Conservation (phyloP, 2,113 vertebrate genomes). For the Platycercus adscitus region DNA sequence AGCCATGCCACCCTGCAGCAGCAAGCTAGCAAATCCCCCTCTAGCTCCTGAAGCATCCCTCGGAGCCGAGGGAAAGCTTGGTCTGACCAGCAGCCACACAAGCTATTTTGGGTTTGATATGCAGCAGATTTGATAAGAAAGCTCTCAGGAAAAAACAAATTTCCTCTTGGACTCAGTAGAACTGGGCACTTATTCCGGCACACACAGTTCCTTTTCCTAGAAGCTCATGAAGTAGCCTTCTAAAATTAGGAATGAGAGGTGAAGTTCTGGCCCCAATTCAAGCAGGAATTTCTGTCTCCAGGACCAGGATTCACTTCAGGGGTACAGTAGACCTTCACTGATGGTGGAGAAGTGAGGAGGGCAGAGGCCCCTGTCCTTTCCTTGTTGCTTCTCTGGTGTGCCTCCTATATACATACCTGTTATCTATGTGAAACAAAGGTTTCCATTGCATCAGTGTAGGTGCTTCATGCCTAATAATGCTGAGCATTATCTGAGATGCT, state of each 20-base stretch:
- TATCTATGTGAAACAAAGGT: neutral
- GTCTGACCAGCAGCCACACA: neutral
- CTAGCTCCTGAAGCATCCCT: neutral
- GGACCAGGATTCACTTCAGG: neutral
- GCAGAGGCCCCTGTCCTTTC: neutral
- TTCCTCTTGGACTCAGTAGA: slow-evolving; percentile 52
- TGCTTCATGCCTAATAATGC: neutral
- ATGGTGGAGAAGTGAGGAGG: neutral
- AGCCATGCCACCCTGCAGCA: neutral
- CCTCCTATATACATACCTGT: neutral
- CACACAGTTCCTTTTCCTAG: slow-evolving; percentile 52
- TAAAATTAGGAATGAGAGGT: slow-evolving; percentile 55
- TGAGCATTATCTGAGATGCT: neutral
- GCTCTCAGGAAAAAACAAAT: slow-evolving; percentile 64
- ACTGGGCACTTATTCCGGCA: slow-evolving; percentile 45
- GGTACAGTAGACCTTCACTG: neutral
- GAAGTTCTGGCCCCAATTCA: neutral
- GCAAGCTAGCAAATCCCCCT: neutral
- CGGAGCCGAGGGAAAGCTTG: neutral
- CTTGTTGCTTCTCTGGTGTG: neutral
- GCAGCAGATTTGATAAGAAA: slow-evolving; percentile 68
- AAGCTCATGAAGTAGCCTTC: slow-evolving; percentile 21
- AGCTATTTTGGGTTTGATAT: slow-evolving; percentile 49
- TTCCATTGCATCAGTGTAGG: neutral
- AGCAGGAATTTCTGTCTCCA: neutral